A percentile compares a stretch with the other conserved stretches of the same genome.
phyloP scores from a whole-genome alignment of 2,797 vertebrate genomes.

The Enteromius mattozi region DNA sequence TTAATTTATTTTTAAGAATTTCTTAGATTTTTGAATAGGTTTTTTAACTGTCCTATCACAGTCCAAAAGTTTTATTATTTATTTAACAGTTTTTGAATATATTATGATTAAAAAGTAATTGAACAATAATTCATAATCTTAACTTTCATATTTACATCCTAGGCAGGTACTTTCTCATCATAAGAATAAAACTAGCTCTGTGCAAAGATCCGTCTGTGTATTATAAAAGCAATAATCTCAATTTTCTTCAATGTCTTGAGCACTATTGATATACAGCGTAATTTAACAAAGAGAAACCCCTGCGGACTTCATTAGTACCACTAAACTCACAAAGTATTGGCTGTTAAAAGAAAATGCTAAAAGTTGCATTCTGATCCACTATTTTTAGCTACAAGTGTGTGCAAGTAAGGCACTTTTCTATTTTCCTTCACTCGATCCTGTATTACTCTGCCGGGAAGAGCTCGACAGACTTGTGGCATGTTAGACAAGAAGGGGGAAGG shows the following conservation, averaged over 20 bases:
- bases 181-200: background rate
- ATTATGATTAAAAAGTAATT: background rate
- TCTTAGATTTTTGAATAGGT: too few relatives aligned
- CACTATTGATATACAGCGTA: background rate
- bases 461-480: constrained; percentile 46
- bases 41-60: too few relatives aligned
- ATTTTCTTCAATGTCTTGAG: constrained; percentile 18
- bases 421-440: background rate
- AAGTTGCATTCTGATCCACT: constrained; percentile 14
- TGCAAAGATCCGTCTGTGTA: background rate
- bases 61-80: too few relatives aligned
- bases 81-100: background rate
- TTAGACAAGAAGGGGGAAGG: constrained; percentile 36
- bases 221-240: constrained; percentile 32
- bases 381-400: background rate
- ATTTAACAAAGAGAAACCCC: constrained; percentile 14
- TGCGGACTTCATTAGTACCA: constrained; percentile 27
- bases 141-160: background rate
- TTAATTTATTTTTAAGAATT: too few relatives aligned
- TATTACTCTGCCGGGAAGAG: constrained; percentile 5
- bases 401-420: background rate
- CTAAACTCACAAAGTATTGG: background rate
- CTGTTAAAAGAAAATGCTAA: background rate
- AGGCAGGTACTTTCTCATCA: background rate
- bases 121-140: background rate